These are phyloP conservation scores for Onychomys leucogaster DNA, from an alignment of 2,797 vertebrate species.

Conservation along the genomic window DNA sequence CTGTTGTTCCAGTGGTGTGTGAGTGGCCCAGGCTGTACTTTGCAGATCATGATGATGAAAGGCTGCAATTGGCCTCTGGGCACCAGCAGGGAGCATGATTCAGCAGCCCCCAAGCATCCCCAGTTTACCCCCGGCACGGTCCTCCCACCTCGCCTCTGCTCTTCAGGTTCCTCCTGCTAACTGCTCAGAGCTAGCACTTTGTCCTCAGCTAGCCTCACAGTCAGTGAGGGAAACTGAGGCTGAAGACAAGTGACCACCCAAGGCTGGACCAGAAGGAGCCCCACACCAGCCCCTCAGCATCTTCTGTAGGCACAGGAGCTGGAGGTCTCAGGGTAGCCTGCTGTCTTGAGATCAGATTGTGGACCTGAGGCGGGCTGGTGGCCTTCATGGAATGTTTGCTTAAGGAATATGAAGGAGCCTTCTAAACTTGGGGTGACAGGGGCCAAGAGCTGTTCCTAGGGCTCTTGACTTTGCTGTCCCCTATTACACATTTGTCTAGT, in stretches of 20 bases:
- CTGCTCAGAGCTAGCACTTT: fast-evolving
- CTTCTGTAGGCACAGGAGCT: neutral
- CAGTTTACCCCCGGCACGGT: neutral
- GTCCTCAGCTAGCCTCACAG: neutral
- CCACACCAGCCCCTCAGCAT: fast-evolving
- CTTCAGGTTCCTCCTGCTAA: neutral
- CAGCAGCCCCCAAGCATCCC: neutral
- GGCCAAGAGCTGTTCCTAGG: fast-evolving
- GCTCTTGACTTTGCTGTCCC: neutral
- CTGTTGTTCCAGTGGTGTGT: fast-evolving
- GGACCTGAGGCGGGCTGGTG: no score
- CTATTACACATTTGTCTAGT: fast-evolving
- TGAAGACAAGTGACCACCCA: neutral
- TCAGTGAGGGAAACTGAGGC: neutral
- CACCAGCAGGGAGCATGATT: neutral
- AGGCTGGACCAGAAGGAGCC: neutral
- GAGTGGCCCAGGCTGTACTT: neutral
- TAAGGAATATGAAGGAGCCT: neutral
- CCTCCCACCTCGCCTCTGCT: neutral
- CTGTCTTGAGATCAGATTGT: neutral
- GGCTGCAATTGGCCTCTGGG: slow-evolving; percentile 44
- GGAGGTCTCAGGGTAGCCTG: neutral
- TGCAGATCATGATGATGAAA: neutral
- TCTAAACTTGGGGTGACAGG: neutral
- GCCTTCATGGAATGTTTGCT: fast-evolving